A percentile compares a stretch with the other conserved stretches of the same genome.
Conservation (phyloP, 2,797 vertebrate species). For the Chlorospingus semifuscus region DNA sequence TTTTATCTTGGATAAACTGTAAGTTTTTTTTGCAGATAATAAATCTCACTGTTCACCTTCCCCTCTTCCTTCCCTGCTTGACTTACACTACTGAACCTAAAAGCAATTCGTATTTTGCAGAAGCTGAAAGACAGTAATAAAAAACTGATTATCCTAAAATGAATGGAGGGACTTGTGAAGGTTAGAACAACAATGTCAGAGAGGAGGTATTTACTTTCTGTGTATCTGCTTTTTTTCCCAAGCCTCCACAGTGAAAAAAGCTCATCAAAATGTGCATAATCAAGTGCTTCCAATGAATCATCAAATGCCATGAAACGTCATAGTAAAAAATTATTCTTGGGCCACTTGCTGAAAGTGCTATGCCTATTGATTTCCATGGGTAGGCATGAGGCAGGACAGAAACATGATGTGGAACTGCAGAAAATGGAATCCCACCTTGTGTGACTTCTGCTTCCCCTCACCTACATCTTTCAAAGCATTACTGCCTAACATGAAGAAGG, state of each 20-base stretch:
- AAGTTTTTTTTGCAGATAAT: not conserved
- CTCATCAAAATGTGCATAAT: constrained; percentile 49
- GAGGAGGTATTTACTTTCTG: not conserved
- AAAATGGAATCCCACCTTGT: not conserved
- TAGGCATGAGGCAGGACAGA: not conserved
- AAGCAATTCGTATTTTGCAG: not conserved
- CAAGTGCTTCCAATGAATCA: constrained; percentile 31
- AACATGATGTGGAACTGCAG: not conserved
- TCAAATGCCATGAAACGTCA: constrained; percentile 25
- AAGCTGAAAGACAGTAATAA: not conserved
- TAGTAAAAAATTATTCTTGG: not conserved
- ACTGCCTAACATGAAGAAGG: not conserved
- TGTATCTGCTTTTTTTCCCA: not conserved
- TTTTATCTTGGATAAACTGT: not conserved
- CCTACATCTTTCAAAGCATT: not conserved
- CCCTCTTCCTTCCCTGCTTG: not conserved
- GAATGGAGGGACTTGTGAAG: not conserved
- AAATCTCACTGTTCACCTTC: not conserved
- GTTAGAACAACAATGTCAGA: not conserved
- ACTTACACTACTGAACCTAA: not conserved
- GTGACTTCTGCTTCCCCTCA: not conserved
- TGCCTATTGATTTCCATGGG: not conserved
- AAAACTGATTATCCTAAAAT: not conserved
- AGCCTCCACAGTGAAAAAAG: not conserved
- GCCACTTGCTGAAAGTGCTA: not conserved